Evolutionary conservation across 2,888 invertebrate species (phyloP).

Genomic region (Chromoteleia sp.): DNA sequence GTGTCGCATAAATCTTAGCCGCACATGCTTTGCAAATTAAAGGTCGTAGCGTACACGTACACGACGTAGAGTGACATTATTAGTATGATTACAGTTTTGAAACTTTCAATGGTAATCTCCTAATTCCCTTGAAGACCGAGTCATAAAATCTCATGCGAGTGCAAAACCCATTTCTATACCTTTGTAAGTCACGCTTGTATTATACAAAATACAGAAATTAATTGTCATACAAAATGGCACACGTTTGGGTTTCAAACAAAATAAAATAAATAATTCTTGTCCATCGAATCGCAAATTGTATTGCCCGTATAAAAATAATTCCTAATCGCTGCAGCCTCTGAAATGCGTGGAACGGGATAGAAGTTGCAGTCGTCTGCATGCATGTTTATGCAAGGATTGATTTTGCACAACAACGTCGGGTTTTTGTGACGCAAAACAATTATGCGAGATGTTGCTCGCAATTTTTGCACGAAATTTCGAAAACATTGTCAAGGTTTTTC

Average conservation of each 20-base stretch:
- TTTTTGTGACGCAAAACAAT: constrained; percentile 30
- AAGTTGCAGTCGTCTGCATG: constrained; percentile 8
- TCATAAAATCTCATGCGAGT: constrained; percentile 40
- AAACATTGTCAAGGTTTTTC: constrained; percentile 32
- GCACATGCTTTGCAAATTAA: constrained; percentile 70
- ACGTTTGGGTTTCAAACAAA: too few species aligned
- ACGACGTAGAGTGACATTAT: constrained; percentile 57
- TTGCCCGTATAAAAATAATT: neutral
- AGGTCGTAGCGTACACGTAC: constrained; percentile 65
- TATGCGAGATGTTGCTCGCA: constrained; percentile 10
- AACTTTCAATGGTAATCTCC: constrained; percentile 63
- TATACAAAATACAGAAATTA: too few species aligned
- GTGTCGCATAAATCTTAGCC: constrained; percentile 69
- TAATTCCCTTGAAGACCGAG: constrained; percentile 50
- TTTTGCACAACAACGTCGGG: constrained; percentile 6
- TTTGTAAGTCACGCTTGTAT: neutral
- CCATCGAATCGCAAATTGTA: too few species aligned
- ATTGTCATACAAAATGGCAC: neutral
- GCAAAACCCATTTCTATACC: neutral
- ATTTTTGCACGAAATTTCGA: constrained; percentile 30
- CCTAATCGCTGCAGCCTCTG: neutral
- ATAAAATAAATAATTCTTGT: too few species aligned
- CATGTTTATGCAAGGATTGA: constrained; percentile 36
- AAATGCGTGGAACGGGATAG: neutral
- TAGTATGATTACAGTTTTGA: constrained; percentile 63